A percentile compares a stretch with the other conserved stretches of the same genome.
Conservation (phyloP, 2,797 vertebrate genomes). For the Sebastes umbrosus region DNA sequence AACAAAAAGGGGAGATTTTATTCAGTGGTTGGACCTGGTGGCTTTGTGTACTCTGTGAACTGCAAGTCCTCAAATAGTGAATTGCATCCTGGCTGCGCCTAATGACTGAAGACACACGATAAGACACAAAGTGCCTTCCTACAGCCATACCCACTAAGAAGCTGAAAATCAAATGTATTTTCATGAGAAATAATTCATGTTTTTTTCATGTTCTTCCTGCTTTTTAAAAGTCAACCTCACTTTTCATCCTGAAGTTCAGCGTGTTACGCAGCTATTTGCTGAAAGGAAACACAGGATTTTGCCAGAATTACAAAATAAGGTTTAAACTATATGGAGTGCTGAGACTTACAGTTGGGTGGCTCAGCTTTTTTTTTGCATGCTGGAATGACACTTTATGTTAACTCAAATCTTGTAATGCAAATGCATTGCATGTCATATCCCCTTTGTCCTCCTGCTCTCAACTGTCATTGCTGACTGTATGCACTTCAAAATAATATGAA, state of each 20-base stretch:
- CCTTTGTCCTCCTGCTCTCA: not conserved
- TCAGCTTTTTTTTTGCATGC: not conserved
- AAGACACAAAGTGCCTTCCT: conserved; percentile 28
- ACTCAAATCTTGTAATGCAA: not conserved
- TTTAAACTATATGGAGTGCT: not conserved
- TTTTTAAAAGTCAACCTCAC: not conserved
- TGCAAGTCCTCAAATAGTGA: conserved; percentile 34
- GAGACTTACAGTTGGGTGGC: not conserved
- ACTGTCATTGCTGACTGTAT: not conserved
- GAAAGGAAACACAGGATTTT: not conserved
- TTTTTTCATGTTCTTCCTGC: conserved; percentile 1
- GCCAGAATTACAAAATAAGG: not conserved
- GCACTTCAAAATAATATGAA: not conserved
- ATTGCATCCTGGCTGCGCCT: conserved; percentile 18
- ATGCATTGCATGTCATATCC: not conserved
- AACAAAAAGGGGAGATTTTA: conserved; percentile 31
- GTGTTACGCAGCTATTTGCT: not conserved
- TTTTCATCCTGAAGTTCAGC: not conserved
- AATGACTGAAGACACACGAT: conserved; percentile 38
- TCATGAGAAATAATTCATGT: conserved; percentile 24
- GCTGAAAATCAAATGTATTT: conserved; percentile 32
- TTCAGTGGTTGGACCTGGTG: conserved; percentile 33
- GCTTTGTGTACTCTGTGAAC: conserved; percentile 45
- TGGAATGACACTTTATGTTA: not conserved
- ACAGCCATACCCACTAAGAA: not conserved